Base-by-base conservation (phyloP, 53 echinoderm and acorn worm species). In the Pentamera pediparva region DNA sequence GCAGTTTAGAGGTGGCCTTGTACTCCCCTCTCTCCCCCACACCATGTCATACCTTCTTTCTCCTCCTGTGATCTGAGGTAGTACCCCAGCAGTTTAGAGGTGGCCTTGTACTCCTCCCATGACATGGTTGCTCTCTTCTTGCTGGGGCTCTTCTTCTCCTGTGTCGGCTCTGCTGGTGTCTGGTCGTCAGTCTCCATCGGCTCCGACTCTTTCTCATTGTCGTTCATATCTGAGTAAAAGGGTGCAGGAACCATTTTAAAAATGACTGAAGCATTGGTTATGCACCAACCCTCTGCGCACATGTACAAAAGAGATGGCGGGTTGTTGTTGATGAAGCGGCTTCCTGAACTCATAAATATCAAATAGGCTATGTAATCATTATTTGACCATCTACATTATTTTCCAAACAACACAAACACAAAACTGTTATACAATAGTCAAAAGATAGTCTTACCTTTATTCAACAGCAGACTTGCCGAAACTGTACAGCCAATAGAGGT, bases 61-160 rank as follows among this genome's bases (percentile, higher is more conserved):
- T 98, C 91, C 59, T 98, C 98, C 54, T 89, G 83, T 35, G 84
- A 74, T 33, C 98, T 86, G 86, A 98, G 86, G 58, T 89, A 91
- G 35, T 82, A 48, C 5, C 82, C 85, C 48, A 98, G 61, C 15
- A 98, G 81, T 37, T 89, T 98, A 18, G 91, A 88, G 5, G 91
- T 98, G 36, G 70, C 75, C 64, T 85, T 85, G 79, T 98, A 98
- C 56, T 98, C 98, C 18, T 87, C 91, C 76, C 84, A 92, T 5
- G 98, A 82, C 91, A 98, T 91, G 56, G 85, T 84, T 20, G 89
- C 37, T 37, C 72, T 70, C 32, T 82, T 75, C 84, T 88, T 98
- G 32, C 58, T 81, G 20, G 78, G 62, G 11, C 77, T 72, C 4
- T 78, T 47, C 34, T 80, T 60, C 32, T 79, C 82, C 1, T 75